Base-by-base conservation (phyloP, 2,113 vertebrate genomes). In the Pyxicephalus adspersus region DNA sequence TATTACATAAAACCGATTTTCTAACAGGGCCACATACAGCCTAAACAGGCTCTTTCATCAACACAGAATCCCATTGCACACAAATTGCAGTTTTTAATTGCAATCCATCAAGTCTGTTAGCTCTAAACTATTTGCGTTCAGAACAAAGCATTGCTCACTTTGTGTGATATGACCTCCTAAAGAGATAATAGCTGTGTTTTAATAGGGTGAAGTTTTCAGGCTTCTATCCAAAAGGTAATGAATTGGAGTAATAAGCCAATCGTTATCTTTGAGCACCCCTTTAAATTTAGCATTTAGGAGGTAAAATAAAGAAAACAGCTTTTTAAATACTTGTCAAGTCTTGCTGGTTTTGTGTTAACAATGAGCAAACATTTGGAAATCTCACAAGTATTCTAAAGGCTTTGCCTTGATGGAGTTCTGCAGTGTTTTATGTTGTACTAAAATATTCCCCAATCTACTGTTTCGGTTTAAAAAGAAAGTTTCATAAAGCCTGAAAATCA, bases 301-400 rank as follows among this genome's bases (percentile, higher is more conserved):
- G 15, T n/a, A 60, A 70, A 63, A 38, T 52, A 31, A 34, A 38
- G 65, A 82, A 74, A 82, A 25, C 51, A 58, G 51, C 71, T 50
- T 74, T 55, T 82, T 66, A 73, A 82, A 58, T 74, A 81, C 79
- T 81, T 75, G 80, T 75, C 57, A 65, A n/a, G 51, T 65, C 80
- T 38, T 57, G 71, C 71, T 66, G 80, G 57, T 55, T 81, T 65
- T 28, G 34, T 23, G 63, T 20, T 55, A 66, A 82, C 51, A 28
- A 45, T 18, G 15, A 72, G n/a, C 23, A 63, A 45, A 54, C 38
- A n/a, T 64, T 19, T 3, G 1, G 28, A 77, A 52, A 28, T 54
- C 57, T 63, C 77, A 22, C 23, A 55, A 60, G 64, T n/a, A 26
- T 68, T 58, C 61, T 67, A 16, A 5, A 25, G 11, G 55, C 23